phyloP scores from a whole-genome alignment of 2,797 vertebrate species.

The Parauchenoglanis ngamensis region DNA sequence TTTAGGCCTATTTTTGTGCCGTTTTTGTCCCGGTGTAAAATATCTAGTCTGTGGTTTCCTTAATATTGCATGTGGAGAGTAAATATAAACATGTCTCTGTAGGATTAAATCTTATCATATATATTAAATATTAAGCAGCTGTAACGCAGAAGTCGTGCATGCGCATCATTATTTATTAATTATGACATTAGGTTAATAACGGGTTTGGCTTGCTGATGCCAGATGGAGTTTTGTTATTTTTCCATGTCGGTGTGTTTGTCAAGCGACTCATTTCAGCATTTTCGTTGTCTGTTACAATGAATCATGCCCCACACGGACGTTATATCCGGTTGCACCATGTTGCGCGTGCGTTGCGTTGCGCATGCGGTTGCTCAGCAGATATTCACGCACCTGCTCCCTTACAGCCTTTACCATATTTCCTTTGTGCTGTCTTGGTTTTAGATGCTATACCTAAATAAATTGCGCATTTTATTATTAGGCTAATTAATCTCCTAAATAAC shows the following conservation, averaged over 20 bases:
- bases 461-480: background rate
- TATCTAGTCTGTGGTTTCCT: background rate
- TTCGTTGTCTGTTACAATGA: background rate
- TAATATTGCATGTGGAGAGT: background rate
- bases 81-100: background rate
- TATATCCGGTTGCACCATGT: background rate
- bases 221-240: background rate
- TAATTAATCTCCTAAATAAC: background rate
- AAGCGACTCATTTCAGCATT: background rate
- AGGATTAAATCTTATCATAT: background rate
- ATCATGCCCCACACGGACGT: constrained; percentile 8
- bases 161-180: no score
- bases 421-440: background rate
- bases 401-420: background rate
- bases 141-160: background rate
- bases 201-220: background rate
- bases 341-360: background rate
- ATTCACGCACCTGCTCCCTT: background rate
- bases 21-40: background rate
- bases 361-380: background rate
- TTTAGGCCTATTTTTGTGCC: background rate
- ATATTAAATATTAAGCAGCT: background rate
- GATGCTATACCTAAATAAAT: no score
- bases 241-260: background rate
- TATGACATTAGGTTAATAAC: background rate